These are phyloP conservation scores for Augiades crinisus DNA, from an alignment of 2,888 invertebrate genomes.

Conservation along the genomic window DNA sequence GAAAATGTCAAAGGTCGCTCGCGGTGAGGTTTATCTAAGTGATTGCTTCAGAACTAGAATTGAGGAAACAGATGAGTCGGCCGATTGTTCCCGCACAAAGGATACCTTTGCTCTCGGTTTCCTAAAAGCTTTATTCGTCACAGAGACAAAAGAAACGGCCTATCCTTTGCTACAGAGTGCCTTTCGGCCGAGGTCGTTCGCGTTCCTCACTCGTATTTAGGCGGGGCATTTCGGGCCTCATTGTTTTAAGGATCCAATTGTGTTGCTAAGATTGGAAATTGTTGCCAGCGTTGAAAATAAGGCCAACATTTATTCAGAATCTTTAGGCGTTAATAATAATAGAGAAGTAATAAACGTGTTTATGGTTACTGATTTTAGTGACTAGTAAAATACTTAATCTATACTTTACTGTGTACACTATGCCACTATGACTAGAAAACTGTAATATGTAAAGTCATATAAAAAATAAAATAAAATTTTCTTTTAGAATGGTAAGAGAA, in stretches of 20 bases:
- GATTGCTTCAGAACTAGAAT: conserved; percentile 23
- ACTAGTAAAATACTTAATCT: neutral
- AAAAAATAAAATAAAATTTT: neutral
- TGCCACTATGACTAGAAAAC: no score
- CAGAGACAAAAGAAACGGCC: conserved; percentile 31
- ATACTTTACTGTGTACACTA: no score
- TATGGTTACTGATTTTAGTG: no score
- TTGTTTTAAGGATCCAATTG: conserved; percentile 22
- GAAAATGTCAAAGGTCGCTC: neutral
- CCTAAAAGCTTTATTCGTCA: conserved; percentile 32
- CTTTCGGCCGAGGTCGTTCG: conserved; percentile 9
- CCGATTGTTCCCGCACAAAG: conserved; percentile 31
- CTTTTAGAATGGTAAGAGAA: no score
- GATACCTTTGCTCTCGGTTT: conserved; percentile 29
- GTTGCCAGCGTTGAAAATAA: conserved; percentile 11
- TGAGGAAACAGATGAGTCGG: conserved; percentile 30
- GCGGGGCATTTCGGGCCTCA: conserved; percentile 11
- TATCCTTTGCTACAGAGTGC: conserved; percentile 18
- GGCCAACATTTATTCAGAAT: conserved; percentile 1
- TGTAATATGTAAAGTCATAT: neutral
- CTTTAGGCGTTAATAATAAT: neutral
- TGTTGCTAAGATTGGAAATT: conserved; percentile 9
- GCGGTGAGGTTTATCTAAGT: conserved; percentile 12
- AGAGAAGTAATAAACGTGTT: no score
- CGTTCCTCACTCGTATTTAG: conserved; percentile 6